Percentiles rank a stretch among this genome's conserved stretches.
Conservation (phyloP, 2,113 vertebrate species). For the Ibidorhyncha struthersii region DNA sequence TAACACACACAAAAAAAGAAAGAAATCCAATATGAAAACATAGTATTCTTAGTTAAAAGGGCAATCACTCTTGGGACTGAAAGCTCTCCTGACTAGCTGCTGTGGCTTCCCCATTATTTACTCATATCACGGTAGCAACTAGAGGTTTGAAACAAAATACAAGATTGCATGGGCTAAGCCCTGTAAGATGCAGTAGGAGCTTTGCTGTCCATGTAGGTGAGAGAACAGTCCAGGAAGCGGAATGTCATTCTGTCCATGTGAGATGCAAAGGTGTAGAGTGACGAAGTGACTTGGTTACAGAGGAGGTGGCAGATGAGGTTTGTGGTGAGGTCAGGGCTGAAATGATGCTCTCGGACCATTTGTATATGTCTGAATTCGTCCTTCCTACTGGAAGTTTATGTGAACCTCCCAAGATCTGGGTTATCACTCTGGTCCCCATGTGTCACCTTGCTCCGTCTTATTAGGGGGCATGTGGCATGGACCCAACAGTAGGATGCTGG, state of each 20-base stretch:
- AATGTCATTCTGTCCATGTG: background rate
- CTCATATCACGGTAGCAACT: background rate
- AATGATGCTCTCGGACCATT: background rate
- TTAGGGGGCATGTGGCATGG: background rate
- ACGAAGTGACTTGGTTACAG: background rate
- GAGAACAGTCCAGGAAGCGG: background rate
- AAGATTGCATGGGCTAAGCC: background rate
- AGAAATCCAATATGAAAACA: background rate
- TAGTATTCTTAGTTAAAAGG: constrained; percentile 34
- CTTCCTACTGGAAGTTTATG: background rate
- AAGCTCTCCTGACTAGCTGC: constrained; percentile 1
- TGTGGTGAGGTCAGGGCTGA: background rate
- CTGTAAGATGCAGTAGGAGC: background rate
- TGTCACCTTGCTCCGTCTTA: background rate
- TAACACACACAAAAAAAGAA: background rate
- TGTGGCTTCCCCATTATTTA: background rate
- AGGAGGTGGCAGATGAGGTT: background rate
- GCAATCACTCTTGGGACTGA: constrained; percentile 28
- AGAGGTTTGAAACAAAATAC: background rate
- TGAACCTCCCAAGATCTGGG: background rate
- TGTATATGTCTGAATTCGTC: background rate
- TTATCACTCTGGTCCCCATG: background rate
- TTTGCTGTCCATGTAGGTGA: background rate
- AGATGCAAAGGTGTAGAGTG: background rate
- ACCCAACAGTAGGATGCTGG: background rate